A percentile compares a stretch with the other conserved stretches of the same genome.
phyloP scores from a whole-genome alignment of 2,797 vertebrate species.

The Alosa sapidissima region DNA sequence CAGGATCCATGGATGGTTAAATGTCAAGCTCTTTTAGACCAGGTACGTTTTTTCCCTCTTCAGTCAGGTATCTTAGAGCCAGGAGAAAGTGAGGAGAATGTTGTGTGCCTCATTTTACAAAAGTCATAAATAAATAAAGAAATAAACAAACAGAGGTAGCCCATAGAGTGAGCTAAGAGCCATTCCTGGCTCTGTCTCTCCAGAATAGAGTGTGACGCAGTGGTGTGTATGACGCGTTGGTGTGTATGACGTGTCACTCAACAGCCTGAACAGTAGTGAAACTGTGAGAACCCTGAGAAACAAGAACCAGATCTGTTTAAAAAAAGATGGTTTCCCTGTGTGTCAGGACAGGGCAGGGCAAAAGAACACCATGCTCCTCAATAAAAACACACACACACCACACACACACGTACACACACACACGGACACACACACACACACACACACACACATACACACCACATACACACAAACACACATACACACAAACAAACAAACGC shows the following conservation, averaged over 20 bases:
- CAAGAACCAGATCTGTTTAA: not conserved
- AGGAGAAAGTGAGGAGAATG: not conserved
- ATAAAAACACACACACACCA: conserved; percentile 53
- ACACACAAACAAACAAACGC: not conserved
- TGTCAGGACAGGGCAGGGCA: conserved; percentile 34
- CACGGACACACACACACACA: not conserved
- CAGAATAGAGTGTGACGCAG: conserved; percentile 21
- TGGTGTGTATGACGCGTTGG: conserved; percentile 42
- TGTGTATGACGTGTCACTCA: conserved; percentile 35
- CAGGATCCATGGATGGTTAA: not conserved
- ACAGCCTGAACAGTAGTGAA: not conserved
- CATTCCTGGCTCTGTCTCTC: not conserved
- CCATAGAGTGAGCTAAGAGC: not conserved
- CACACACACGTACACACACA: not conserved
- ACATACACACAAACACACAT: not conserved
- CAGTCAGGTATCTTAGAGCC: not conserved
- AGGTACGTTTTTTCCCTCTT: not conserved
- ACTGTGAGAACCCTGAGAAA: not conserved
- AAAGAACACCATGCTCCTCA: conserved; percentile 50
- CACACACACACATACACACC: not conserved
- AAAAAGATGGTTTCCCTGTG: conserved; percentile 8
- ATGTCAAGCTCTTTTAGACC: not conserved
- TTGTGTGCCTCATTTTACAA: not conserved
- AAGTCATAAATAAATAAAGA: not conserved
- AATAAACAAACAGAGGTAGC: not conserved